Evolutionary conservation across 2,888 invertebrate genomes (phyloP).

Genomic region (Lepidochitona cinerea): DNA sequence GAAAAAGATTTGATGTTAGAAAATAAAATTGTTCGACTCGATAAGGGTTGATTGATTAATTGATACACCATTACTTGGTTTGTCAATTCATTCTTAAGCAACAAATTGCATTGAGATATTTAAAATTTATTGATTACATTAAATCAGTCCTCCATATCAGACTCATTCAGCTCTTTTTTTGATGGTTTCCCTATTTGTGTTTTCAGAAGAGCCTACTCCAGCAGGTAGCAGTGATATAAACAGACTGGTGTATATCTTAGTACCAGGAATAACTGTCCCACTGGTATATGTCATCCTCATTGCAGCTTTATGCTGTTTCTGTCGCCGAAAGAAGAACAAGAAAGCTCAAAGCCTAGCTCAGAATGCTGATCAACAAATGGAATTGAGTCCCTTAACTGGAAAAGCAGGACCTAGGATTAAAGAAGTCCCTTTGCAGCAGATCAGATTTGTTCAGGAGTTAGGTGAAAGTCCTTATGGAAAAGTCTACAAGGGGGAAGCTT

Average conservation of each 20-base stretch:
- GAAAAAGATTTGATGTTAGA: too few species aligned
- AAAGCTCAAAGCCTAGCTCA: not conserved
- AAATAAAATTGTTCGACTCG: too few species aligned
- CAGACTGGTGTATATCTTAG: constrained; percentile 76
- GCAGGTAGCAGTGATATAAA: constrained; percentile 36
- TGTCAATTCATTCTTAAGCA: too few species aligned
- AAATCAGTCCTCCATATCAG: too few species aligned
- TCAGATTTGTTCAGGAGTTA: constrained; percentile 65
- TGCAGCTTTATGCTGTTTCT: constrained; percentile 64
- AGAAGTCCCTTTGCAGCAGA: constrained; percentile 88
- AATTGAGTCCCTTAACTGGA: constrained; percentile 60
- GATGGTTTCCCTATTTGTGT: not conserved
- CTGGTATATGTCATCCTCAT: constrained; percentile 60
- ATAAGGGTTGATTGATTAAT: too few species aligned
- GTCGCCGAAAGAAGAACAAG: constrained; percentile 48
- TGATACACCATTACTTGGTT: too few species aligned
- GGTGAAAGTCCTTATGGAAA: constrained; percentile 89
- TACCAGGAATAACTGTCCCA: constrained; percentile 71
- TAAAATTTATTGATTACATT: too few species aligned
- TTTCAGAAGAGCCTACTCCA: constrained; percentile 12
- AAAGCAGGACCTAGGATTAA: constrained; percentile 76
- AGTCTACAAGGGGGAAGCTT: constrained; percentile 94
- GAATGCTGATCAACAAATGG: constrained; percentile 37
- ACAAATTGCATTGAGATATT: too few species aligned
- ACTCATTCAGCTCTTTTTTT: too few species aligned